Percentiles rank a stretch among this genome's conserved stretches.
phyloP scores from a whole-genome alignment of 92 coral and sea anemone species.

The Porites cylindrica region DNA sequence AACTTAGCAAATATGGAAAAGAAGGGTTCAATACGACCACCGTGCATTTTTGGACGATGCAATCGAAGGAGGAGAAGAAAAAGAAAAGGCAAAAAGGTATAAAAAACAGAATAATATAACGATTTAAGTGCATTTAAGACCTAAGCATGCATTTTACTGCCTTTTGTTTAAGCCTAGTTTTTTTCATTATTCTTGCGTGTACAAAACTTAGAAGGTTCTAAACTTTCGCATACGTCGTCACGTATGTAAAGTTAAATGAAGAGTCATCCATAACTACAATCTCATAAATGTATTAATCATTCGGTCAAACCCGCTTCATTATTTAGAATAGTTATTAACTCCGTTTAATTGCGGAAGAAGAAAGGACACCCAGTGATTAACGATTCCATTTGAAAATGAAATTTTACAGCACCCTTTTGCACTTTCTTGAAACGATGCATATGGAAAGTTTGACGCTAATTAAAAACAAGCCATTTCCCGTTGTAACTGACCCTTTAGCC shows the following conservation, averaged over 20 bases:
- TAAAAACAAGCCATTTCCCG: too few species aligned
- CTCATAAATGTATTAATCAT: slow-evolving; percentile 14
- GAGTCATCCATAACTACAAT: background rate
- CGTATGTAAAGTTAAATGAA: background rate
- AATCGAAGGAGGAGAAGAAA: background rate
- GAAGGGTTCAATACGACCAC: background rate
- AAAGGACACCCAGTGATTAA: background rate
- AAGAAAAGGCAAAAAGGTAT: background rate
- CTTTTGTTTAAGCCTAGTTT: too few species aligned
- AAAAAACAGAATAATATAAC: too few species aligned
- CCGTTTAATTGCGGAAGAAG: slow-evolving; percentile 11
- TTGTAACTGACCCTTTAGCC: too few species aligned
- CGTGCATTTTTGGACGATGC: slow-evolving; percentile 38
- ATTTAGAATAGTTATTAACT: background rate
- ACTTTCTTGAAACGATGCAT: too few species aligned
- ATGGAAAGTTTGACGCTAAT: too few species aligned
- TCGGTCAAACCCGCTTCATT: background rate
- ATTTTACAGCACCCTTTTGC: too few species aligned
- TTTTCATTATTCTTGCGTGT: background rate
- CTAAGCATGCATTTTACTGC: too few species aligned
- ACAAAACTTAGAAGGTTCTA: background rate
- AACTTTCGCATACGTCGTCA: background rate
- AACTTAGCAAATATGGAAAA: background rate
- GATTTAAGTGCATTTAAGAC: too few species aligned
- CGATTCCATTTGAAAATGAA: too few species aligned